phyloP scores from a whole-genome alignment of 2,113 vertebrate genomes.

The Dolichallabes microphthalmus region DNA sequence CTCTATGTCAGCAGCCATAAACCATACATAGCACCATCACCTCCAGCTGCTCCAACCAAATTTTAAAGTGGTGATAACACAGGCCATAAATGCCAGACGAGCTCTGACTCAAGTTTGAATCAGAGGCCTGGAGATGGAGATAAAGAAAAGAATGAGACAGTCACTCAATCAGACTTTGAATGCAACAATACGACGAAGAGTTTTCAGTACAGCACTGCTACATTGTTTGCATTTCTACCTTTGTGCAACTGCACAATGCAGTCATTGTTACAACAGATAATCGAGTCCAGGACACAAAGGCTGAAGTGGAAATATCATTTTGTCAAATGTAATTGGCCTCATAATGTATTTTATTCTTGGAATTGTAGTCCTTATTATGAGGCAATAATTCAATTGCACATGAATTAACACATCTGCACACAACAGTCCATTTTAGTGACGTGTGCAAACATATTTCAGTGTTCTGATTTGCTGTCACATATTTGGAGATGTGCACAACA shows the following conservation, averaged over 20 bases:
- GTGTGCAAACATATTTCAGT: not conserved
- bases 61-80: conserved; percentile 44
- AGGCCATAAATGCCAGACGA: conserved; percentile 31
- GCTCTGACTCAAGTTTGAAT: conserved; percentile 17
- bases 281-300: not conserved
- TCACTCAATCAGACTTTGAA: conserved; percentile 17
- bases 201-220: not conserved
- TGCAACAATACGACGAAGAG: conserved; percentile 10
- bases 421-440: not conserved
- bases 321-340: conserved; percentile 8
- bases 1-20: conserved; percentile 53
- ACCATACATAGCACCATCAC: conserved; percentile 35
- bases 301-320: conserved; percentile 12
- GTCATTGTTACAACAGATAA: conserved; percentile 1
- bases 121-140: conserved; percentile 40
- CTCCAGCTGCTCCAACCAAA: conserved; percentile 41
- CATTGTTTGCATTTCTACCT: not conserved
- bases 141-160: conserved; percentile 6
- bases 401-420: not conserved
- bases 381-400: not conserved
- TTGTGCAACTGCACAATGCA: conserved; percentile 7
- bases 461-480: not conserved
- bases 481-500: not conserved
- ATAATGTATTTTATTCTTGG: not conserved
- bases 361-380: not conserved